Percentiles rank a stretch among this genome's conserved stretches.
phyloP scores from a whole-genome alignment of 2,113 vertebrate genomes.

The Carassius carassius region DNA sequence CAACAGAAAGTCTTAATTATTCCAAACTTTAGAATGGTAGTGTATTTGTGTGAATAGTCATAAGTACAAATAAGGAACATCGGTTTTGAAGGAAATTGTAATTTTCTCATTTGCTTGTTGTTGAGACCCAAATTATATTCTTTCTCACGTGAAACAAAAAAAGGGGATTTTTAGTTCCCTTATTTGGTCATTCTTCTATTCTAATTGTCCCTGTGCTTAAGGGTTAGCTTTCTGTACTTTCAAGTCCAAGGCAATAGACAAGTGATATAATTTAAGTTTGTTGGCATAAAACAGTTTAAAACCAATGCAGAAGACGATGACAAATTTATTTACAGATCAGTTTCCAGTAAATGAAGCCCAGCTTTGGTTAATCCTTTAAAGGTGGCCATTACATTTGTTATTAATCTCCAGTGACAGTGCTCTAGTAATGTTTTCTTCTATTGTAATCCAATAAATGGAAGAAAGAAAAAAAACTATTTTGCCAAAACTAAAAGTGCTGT shows the following conservation, averaged over 20 bases:
- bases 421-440: conserved; percentile 64
- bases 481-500: conserved; percentile 7
- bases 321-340: conserved; percentile 60
- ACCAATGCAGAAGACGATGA: not conserved
- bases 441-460: conserved; percentile 37
- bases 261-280: not conserved
- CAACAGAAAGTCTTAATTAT: not conserved
- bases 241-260: not conserved
- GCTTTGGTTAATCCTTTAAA: conserved; percentile 54
- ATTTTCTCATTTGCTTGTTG: not conserved
- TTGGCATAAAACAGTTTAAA: conserved; percentile 13
- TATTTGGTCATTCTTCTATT: not conserved
- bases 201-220: not conserved
- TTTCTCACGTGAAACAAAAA: not conserved
- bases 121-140: not conserved
- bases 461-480: conserved; percentile 5
- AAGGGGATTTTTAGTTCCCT: not conserved
- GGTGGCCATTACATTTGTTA: conserved; percentile 57
- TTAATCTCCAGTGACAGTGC: conserved; percentile 65
- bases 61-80: too few species aligned
- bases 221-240: not conserved
- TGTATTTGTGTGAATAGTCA: not conserved
- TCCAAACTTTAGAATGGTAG: not conserved
- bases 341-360: conserved; percentile 48
- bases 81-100: too few species aligned